Base-by-base conservation (phyloP, 2,888 invertebrate species). In the Pyrocoelia pectoralis region DNA sequence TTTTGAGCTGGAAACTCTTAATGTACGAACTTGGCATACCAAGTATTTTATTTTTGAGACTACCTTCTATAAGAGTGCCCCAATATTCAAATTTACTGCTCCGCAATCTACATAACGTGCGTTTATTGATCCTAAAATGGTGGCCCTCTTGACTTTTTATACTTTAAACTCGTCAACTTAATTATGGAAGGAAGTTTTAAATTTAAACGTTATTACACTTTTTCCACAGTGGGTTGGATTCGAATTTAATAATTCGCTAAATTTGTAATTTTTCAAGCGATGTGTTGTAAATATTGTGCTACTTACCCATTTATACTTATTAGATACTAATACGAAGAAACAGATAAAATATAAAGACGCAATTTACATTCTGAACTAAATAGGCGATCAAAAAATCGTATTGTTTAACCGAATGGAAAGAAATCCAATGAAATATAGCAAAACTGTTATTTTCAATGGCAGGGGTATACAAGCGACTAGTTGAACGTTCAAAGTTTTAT, bases 401-500 rank as follows among this genome's bases (percentile, higher is more conserved):
- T 40, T 40, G 40, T n/a, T 40, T 56, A 66, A 63, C 62, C 60
- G 56, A 63, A 59, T 49, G 59, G 52, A 66, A 66, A 43, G 6
- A 13, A 40, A 6, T 12, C 40, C n/a, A 43, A 15, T 15, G 15
- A 43, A 43, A 43, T 43, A 43, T 43, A 43, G 15, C 43, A 43
- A 43, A 43, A 13, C 15, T 43, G 24, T 13, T 40, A 40, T 40
- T 40, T 40, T 40, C 40, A 40, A 40, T 40, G 40, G 40, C 40
- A 29, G 13, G 54, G 52, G 56, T 29, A 43, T 65, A 62, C 61
- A 43, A 58, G 56, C 61, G 59, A 56, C 51, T 56, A 48, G 55
- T 38, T 54, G 48, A 65, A 55, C 65, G 52, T 56, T 50, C 49
- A 40, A 43, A 54, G 55, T 60, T 67, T 65, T 77, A 73, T 75